Evolutionary conservation across 2,888 invertebrate species (phyloP), one percentile per base, ranked within the genome.

Genomic region (Tinea semifulvella): DNA sequence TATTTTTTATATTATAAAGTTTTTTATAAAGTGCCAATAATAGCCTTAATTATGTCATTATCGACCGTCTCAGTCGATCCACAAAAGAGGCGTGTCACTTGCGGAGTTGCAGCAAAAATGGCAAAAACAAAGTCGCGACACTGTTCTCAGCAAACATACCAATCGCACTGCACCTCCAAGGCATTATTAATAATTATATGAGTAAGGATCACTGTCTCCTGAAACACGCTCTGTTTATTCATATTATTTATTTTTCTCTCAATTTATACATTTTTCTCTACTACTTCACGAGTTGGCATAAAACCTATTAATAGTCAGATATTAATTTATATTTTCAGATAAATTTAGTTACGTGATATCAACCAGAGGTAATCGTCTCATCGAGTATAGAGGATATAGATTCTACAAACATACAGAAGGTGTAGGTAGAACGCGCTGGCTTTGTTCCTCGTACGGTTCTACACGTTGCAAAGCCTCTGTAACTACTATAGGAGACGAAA

Each of bases 401-500:
- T 27, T 7, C 11, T 27, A 27, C n/a, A 10, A 27, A 27, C 8
- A n/a, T 10, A 27, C n/a, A 10, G 4, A 11, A 11, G 3, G n/a
- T 3, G n/a, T 4, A 7, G 4, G 3, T 10, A 31, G 7, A 31
- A 31, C 14, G 14, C 31, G 31, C 14, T 31, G 31, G 31, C 5
- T 31, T 2, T 31, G 31, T 7, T 31, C 31, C 11, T 14, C 31
- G 2, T 14, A 31, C 13, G 3, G 2, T 13, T 14, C 3, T 2
- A 31, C 6, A 31, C 13, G 31, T 2, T 50, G 52, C 27, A 45
- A 35, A 26, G 50, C 50, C 10, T 28, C n/a, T 14, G 26, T 51
- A n/a, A 40, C 16, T n/a, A 48, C 48, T 8, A 19, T 44, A 1
- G 19, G 35, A 2, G 35, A 48, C 17, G 11, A 35, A 18, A 40